These are phyloP conservation scores for Conus betulinus DNA, from an alignment of 1,140 invertebrate species.

Conservation along the genomic window DNA sequence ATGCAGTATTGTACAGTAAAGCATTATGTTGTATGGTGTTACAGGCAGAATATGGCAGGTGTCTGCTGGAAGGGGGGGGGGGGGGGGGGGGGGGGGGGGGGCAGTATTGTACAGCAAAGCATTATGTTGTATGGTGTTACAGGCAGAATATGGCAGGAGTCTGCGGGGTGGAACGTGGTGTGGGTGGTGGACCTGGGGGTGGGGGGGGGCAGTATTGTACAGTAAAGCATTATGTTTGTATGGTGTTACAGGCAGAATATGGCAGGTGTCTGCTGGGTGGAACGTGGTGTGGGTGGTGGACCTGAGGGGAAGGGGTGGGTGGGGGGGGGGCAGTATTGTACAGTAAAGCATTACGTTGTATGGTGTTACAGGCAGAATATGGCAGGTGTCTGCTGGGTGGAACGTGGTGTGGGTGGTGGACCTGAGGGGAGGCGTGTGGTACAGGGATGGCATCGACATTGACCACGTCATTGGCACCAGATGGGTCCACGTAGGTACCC, in stretches of 20 bases:
- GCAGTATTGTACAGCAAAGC: too few relatives aligned
- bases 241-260: background rate
- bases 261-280: background rate
- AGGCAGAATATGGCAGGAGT: too few relatives aligned
- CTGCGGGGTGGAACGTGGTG: too few relatives aligned
- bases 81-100: too few relatives aligned
- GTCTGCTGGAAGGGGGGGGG: background rate
- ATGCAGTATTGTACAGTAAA: too few relatives aligned
- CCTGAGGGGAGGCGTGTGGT: background rate
- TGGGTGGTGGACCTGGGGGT: constrained; percentile 7
- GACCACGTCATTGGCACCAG: background rate
- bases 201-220: too few relatives aligned
- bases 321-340: too few relatives aligned
- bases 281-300: constrained; percentile 10
- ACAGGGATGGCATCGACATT: background rate
- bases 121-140: too few relatives aligned
- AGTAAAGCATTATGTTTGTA: too few relatives aligned
- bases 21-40: background rate
- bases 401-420: constrained; percentile 5
- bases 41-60: background rate
- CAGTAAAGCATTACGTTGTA: too few relatives aligned
- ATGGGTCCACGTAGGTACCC: background rate
- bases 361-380: background rate
- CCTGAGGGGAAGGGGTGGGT: background rate
- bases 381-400: background rate